A percentile compares a stretch with the other conserved stretches of the same genome.
Evolutionary conservation across 2,113 vertebrate species (phyloP).

Genomic region (Pterocles burchelli): DNA sequence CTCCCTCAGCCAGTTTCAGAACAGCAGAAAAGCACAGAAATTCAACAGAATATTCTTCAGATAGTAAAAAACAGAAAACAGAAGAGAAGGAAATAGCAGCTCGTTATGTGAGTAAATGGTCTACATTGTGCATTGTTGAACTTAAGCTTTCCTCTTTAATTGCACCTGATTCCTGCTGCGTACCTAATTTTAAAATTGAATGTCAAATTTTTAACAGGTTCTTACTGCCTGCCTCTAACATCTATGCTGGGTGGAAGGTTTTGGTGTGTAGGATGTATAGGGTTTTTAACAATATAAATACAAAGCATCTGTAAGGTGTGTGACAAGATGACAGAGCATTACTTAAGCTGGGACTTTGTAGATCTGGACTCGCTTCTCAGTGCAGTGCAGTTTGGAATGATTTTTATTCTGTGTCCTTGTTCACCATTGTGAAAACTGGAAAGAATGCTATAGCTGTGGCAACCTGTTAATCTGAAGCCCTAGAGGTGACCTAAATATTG

Average conservation of each 20-base stretch:
- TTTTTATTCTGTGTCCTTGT: not conserved
- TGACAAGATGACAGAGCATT: not conserved
- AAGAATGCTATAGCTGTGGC: not conserved
- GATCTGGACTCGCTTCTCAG: not conserved
- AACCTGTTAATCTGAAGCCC: not conserved
- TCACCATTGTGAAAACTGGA: not conserved
- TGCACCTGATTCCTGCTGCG: not conserved
- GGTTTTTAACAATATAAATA: not conserved
- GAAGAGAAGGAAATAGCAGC: conserved; percentile 91
- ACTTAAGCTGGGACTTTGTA: not conserved
- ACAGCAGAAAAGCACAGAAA: conserved; percentile 91
- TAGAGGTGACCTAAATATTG: not conserved
- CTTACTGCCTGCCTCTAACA: not conserved
- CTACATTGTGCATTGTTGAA: not conserved
- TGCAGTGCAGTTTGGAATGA: not conserved
- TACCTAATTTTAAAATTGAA: not conserved
- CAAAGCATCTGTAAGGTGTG: not conserved
- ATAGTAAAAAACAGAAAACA: conserved; percentile 96
- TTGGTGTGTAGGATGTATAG: not conserved
- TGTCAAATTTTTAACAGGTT: not conserved
- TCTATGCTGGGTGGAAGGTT: not conserved
- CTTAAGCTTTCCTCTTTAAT: not conserved
- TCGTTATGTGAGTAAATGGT: conserved; percentile 85
- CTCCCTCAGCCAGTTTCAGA: conserved; percentile 93
- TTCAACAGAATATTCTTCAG: conserved; percentile 90